These are phyloP conservation scores for Mus caroli DNA, from an alignment of 2,797 vertebrate genomes.

Conservation along the genomic window DNA sequence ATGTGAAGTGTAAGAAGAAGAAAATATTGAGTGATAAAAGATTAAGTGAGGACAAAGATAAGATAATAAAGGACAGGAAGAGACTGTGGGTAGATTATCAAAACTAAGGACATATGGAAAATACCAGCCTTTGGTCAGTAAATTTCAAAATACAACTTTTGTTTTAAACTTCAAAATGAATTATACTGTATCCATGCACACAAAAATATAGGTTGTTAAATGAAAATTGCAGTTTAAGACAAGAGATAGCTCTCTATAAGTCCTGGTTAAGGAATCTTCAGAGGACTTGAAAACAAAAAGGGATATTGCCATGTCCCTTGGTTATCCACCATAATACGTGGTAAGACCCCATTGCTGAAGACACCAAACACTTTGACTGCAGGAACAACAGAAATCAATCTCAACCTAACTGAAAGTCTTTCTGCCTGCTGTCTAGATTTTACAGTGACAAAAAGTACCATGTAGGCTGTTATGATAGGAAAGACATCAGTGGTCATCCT, in stretches of 20 bases:
- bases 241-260: neutral
- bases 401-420: neutral
- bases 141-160: neutral
- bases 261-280: neutral
- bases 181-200: neutral
- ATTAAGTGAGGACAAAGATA: neutral
- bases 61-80: neutral
- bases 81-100: too few species aligned
- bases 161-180: neutral
- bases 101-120: neutral
- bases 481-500: neutral
- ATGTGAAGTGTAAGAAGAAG: neutral
- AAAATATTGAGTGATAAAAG: neutral
- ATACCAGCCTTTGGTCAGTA: neutral
- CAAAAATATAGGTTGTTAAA: neutral
- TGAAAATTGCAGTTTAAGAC: neutral
- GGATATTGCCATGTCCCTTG: neutral
- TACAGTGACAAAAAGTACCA: neutral
- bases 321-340: neutral
- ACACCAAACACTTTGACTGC: neutral
- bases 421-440: neutral
- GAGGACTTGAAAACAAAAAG: neutral
- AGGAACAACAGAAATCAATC: neutral
- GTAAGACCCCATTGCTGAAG: neutral
- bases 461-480: neutral